Evolutionary conservation across 2,888 invertebrate genomes (phyloP).

Genomic region (Cerceris ruficornis): DNA sequence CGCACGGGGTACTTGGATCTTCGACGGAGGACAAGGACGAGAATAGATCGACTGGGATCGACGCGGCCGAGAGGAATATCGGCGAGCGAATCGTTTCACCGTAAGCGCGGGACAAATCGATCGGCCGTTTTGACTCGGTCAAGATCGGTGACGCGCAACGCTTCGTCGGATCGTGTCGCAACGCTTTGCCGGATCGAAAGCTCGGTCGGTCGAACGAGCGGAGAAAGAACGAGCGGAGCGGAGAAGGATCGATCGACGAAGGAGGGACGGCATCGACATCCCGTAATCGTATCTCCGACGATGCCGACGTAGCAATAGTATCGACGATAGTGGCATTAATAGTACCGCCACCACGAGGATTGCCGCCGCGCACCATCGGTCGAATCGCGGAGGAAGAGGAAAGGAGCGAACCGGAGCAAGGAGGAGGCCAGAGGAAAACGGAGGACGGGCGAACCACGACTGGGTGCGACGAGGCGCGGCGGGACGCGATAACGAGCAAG

Average conservation of each 20-base stretch:
- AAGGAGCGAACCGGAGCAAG: constrained; percentile 10
- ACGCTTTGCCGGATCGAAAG: neutral
- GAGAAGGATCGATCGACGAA: no score
- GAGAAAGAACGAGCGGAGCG: no score
- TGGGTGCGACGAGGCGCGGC: no score
- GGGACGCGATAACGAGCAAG: constrained; percentile 1
- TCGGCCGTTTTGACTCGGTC: neutral
- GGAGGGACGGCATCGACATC: no score
- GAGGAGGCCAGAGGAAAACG: neutral
- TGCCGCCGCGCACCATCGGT: neutral
- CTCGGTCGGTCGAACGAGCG: no score
- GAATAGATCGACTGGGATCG: no score
- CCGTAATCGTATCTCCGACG: constrained; percentile 2
- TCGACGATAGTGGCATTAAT: constrained; percentile 44
- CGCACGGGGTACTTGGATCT: no score
- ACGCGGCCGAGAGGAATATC: neutral
- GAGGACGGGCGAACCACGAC: neutral
- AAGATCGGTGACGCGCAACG: neutral
- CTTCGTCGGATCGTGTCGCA: neutral
- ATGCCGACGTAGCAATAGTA: constrained; percentile 13
- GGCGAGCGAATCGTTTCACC: neutral
- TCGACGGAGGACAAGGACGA: no score
- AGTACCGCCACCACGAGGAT: constrained; percentile 46
- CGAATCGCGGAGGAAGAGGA: constrained; percentile 37
- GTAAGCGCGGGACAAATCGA: neutral